A percentile compares a stretch with the other conserved stretches of the same genome.
phyloP scores from a whole-genome alignment of 2,888 invertebrate species.

The Strigamia transsilvanica region DNA sequence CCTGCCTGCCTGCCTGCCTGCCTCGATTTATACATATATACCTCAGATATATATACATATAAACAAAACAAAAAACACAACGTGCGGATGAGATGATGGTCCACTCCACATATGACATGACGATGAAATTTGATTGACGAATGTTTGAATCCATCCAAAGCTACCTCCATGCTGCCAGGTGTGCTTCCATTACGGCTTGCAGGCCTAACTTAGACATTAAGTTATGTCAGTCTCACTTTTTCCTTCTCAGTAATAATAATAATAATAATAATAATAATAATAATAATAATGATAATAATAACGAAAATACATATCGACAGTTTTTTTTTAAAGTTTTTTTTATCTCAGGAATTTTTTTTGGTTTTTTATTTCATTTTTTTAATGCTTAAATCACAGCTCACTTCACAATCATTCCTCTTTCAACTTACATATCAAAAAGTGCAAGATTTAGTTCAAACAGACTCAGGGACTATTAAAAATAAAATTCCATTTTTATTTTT shows the following conservation, averaged over 20 bases:
- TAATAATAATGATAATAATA: too few species aligned
- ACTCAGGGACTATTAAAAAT: slow-evolving; percentile 26
- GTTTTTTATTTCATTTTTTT: background rate
- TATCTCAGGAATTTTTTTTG: slow-evolving; percentile 4
- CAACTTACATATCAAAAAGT: slow-evolving; percentile 12
- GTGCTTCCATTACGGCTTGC: background rate
- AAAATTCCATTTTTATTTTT: background rate
- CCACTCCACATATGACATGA: background rate
- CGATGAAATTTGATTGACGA: background rate
- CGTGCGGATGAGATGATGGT: slow-evolving; percentile 1
- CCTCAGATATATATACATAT: background rate
- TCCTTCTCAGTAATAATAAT: background rate
- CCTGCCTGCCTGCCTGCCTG: background rate
- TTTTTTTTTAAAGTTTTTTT: background rate
- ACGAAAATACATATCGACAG: background rate
- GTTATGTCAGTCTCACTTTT: background rate
- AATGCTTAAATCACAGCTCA: background rate
- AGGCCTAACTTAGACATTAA: too few species aligned
- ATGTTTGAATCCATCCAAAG: slow-evolving; percentile 22
- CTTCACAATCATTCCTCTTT: slow-evolving; percentile 31
- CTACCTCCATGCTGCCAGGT: slow-evolving; percentile 25
- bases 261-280: too few species aligned
- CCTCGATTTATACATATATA: background rate
- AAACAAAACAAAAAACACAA: too few species aligned
- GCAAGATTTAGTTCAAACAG: slow-evolving; percentile 13